Base-by-base conservation (phyloP, 2,113 vertebrate genomes). In the Pterocles gutturalis region DNA sequence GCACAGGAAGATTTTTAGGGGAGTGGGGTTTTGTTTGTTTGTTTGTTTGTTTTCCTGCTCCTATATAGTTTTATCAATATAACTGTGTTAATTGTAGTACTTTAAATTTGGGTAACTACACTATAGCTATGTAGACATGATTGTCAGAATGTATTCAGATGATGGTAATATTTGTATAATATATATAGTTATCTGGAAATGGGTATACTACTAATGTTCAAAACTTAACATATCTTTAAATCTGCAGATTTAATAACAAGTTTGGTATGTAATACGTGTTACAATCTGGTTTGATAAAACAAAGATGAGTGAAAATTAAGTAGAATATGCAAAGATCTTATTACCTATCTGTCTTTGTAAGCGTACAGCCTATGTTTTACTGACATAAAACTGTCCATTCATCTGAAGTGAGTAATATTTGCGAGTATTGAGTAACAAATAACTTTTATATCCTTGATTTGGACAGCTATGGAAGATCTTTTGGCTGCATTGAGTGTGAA, bases 111-210 rank as follows among this genome's bases (percentile, higher is more conserved):
- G n/a, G 13, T 86, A 84, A 24, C 31, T 73, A 15, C 3, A 33
- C 11, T 48, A 16, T 3, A 0, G 53, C 45, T 88, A 3, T 26
- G 15, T 53, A 70, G 92, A 67, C 2, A 1, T 36, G 72, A 43
- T 26, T 91, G 73, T 79, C 82, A 93, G 62, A 91, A 87, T 78
- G 14, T 91, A 91, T 94, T 93, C 73, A 55, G 43, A 82, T 36
- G 31, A 26, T 34, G 17, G 10, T 48, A 54, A 55, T 75, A 11
- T 77, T 36, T 55, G 22, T 76, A 17, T 49, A 7, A 46, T 80
- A 29, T 8, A 13, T 17, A 2, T 43, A 41, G 20, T 55, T 86
- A 64, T 18, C 22, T 72, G 53, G 33, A 80, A 94, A 49, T n/a
- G 45, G 17, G 9, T 60, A 5, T 53, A 25, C 18, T 62, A 41